Evolutionary conservation across 2,113 vertebrate genomes (phyloP).

Genomic region (pig (Sus scrofa)): DNA sequence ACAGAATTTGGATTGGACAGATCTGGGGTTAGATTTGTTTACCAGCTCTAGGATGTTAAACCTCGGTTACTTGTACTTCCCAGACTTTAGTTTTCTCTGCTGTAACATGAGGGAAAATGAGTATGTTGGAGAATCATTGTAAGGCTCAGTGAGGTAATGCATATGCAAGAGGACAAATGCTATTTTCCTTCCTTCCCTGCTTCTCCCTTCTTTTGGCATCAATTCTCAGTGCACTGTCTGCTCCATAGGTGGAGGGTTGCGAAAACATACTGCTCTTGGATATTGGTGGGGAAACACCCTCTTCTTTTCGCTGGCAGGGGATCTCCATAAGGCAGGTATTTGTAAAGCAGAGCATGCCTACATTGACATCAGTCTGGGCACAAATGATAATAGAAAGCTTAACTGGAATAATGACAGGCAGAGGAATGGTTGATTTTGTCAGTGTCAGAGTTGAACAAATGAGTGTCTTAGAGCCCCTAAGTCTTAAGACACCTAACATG

Average conservation of each 20-base stretch:
- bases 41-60: not conserved
- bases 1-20: not conserved
- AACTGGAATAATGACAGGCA: not conserved
- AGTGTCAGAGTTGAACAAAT: not conserved
- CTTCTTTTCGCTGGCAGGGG: not conserved
- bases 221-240: not conserved
- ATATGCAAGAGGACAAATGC: not conserved
- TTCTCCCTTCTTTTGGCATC: not conserved
- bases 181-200: not conserved
- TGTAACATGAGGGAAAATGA: not conserved
- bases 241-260: not conserved
- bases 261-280: not conserved
- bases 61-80: not conserved
- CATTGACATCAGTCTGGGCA: not conserved
- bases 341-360: not conserved
- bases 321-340: not conserved
- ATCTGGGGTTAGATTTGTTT: slow-evolving; percentile 5
- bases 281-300: not conserved
- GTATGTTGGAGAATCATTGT: not conserved
- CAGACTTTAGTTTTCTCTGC: not conserved
- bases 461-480: not conserved
- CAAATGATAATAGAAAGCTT: not conserved
- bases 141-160: not conserved
- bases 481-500: not conserved
- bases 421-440: not conserved